Percentiles rank a stretch among this genome's conserved stretches.
These are phyloP conservation scores for Leptopilina myrica DNA, from an alignment of 2,888 invertebrate genomes.

Conservation along the genomic window DNA sequence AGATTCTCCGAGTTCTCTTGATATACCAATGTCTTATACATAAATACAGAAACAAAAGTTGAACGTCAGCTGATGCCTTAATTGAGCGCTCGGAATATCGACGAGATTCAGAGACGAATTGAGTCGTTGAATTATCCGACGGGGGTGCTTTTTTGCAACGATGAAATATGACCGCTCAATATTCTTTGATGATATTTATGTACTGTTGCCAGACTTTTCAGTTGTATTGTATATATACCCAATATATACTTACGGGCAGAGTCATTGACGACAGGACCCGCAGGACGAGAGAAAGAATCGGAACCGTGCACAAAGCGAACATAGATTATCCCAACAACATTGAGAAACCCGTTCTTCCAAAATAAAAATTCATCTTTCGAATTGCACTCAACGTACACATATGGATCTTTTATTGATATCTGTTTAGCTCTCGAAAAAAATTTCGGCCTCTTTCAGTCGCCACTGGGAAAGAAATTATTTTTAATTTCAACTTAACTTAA, in stretches of 20 bases:
- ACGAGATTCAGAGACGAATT: conserved; percentile 68
- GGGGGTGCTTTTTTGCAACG: conserved; percentile 55
- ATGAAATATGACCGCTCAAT: conserved; percentile 69
- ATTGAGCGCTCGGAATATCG: conserved; percentile 71
- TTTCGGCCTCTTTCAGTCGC: background rate
- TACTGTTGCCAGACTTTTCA: background rate
- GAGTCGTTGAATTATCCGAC: conserved; percentile 69
- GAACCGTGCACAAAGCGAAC: conserved; percentile 23
- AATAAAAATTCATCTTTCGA: conserved; percentile 5
- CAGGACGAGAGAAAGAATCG: conserved; percentile 17
- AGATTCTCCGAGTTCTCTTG: background rate
- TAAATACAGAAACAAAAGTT: conserved; percentile 38
- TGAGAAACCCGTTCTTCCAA: conserved; percentile 12
- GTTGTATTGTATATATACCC: background rate
- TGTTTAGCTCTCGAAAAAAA: background rate
- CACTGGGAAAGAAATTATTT: too few relatives aligned
- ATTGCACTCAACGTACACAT: background rate
- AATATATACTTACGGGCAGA: background rate
- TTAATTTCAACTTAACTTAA: too few relatives aligned
- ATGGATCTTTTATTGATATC: background rate
- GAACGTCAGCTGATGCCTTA: conserved; percentile 68
- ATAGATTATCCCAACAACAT: conserved; percentile 22
- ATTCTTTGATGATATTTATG: conserved; percentile 41
- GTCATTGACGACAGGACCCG: conserved; percentile 30
- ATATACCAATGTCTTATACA: background rate